phyloP scores from a whole-genome alignment of 1,140 invertebrate species.

The Eupeodes corollae region DNA sequence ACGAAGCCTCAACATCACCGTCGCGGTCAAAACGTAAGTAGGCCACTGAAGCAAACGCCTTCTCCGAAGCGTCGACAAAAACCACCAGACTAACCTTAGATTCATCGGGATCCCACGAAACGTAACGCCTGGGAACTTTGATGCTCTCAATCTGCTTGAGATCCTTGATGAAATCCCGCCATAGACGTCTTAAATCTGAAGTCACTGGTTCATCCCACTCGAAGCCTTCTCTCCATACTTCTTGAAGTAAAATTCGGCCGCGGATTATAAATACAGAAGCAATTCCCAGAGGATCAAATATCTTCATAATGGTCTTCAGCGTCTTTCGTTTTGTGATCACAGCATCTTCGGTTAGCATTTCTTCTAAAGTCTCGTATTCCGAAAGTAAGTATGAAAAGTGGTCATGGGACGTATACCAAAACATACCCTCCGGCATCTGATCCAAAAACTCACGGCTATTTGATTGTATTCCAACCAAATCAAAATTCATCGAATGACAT shows the following conservation, averaged over 20 bases:
- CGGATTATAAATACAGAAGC: constrained; percentile 13
- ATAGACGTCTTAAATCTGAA: not conserved
- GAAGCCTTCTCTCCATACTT: constrained; percentile 11
- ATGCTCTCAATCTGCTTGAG: too few relatives aligned
- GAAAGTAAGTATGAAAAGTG: too few relatives aligned
- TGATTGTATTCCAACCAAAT: too few relatives aligned
- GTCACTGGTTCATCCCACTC: constrained; percentile 16
- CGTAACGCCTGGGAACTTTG: too few relatives aligned
- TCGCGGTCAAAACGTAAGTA: constrained; percentile 10
- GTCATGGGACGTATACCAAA: too few relatives aligned
- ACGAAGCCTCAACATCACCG: not conserved
- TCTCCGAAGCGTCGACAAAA: constrained; percentile 16
- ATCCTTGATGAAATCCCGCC: too few relatives aligned
- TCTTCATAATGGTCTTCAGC: constrained; percentile 6
- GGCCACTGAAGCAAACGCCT: constrained; percentile 18
- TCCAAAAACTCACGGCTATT: too few relatives aligned
- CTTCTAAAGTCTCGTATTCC: too few relatives aligned
- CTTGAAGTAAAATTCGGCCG: constrained; percentile 20
- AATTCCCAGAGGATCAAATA: constrained; percentile 22
- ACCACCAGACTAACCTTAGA: not conserved
- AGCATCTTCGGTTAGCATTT: too few relatives aligned
- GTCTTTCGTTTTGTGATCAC: constrained; percentile 6
- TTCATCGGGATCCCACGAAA: too few relatives aligned
- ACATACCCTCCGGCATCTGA: too few relatives aligned
- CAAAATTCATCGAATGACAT: too few relatives aligned